These are phyloP conservation scores for Ancistrus triradiatus DNA, from an alignment of 2,113 vertebrate genomes.

Conservation along the genomic window DNA sequence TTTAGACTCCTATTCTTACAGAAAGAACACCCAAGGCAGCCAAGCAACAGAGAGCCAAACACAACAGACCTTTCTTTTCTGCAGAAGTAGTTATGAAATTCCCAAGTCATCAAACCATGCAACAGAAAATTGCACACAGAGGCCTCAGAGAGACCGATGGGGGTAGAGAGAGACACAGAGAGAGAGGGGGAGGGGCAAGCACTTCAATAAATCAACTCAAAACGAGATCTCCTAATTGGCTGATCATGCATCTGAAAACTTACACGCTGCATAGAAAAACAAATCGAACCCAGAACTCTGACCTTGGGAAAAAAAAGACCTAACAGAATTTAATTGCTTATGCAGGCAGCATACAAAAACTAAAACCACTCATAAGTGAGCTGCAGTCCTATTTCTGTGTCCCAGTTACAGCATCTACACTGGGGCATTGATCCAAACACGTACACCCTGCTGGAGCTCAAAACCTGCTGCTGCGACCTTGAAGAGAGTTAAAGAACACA, in stretches of 20 bases:
- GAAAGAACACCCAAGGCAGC: not conserved
- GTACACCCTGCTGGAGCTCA: slow-evolving; percentile 56
- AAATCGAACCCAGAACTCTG: not conserved
- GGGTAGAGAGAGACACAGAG: not conserved
- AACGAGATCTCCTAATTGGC: not conserved
- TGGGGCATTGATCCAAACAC: slow-evolving; percentile 55
- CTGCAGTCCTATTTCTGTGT: slow-evolving; percentile 40
- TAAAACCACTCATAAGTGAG: not conserved
- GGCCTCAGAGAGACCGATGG: not conserved
- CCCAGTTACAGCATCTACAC: slow-evolving; percentile 65
- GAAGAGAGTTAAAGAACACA: no score
- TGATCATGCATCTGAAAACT: not conserved
- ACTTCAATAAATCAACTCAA: not conserved
- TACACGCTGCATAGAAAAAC: not conserved
- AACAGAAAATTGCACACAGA: not conserved
- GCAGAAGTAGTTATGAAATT: slow-evolving; percentile 17
- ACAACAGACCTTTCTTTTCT: slow-evolving; percentile 29
- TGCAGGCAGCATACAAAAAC: not conserved
- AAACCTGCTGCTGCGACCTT: slow-evolving; percentile 67
- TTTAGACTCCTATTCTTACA: no score
- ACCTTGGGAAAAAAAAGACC: not conserved
- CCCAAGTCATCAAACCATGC: slow-evolving; percentile 14
- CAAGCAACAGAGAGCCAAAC: slow-evolving; percentile 6
- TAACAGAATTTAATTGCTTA: no score
- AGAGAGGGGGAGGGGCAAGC: no score